Conservation (phyloP, 2,113 vertebrate species). For the Irena cyanogastra region DNA sequence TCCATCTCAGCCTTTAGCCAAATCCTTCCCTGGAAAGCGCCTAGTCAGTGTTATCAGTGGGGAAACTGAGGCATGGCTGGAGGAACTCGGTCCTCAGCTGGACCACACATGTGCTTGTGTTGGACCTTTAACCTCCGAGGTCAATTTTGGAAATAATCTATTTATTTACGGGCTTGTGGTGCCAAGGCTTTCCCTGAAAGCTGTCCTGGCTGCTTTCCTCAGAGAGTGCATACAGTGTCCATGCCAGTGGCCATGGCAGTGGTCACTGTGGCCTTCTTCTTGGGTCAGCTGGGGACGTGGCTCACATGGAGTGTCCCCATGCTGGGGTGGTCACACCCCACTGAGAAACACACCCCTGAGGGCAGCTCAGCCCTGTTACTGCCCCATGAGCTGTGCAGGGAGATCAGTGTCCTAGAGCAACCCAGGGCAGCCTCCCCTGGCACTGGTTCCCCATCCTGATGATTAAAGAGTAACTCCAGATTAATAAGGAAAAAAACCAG, state of each 20-base stretch:
- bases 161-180: neutral
- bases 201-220: neutral
- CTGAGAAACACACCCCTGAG: neutral
- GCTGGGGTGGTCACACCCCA: neutral
- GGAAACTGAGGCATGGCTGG: neutral
- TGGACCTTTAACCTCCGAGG: neutral
- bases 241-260: accelerated
- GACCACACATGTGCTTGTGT: neutral
- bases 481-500: neutral
- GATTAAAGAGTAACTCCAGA: neutral
- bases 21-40: neutral
- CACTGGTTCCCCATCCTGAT: neutral
- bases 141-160: neutral
- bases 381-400: neutral
- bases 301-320: neutral
- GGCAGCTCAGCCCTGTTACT: neutral
- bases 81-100: accelerated
- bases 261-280: neutral
- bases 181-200: neutral
- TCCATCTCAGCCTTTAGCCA: neutral
- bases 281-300: neutral
- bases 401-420: neutral
- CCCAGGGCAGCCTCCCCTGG: neutral
- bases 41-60: neutral
- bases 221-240: accelerated